Conservation (phyloP, 2,888 invertebrate species). For the Rhaphigaster nebulosa region DNA sequence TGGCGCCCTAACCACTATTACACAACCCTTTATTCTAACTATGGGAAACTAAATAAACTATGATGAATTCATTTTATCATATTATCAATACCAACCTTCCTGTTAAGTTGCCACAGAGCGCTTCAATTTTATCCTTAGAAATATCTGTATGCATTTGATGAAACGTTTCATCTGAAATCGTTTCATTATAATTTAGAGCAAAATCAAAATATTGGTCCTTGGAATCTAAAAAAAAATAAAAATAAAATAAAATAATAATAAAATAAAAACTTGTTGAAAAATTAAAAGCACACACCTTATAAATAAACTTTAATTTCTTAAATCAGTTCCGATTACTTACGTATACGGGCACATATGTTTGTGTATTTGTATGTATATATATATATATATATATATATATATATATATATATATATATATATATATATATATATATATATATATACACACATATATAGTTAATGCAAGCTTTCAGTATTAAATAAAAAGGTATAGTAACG, state of each 20-base stretch:
- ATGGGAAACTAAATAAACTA: not conserved
- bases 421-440: not conserved
- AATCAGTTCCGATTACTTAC: no score
- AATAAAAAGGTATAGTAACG: not conserved
- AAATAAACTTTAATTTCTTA: not conserved
- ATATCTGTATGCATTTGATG: constrained; percentile 70
- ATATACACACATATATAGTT: not conserved
- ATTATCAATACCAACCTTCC: constrained; percentile 68
- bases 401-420: not conserved
- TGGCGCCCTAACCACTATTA: no score
- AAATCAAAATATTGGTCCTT: not conserved
- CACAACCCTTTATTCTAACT: no score
- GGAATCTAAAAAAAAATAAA: constrained; percentile 25
- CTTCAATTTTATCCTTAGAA: constrained; percentile 70
- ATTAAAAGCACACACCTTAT: not conserved
- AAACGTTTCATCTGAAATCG: constrained; percentile 68
- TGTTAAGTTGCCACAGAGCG: constrained; percentile 73
- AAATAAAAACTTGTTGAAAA: not conserved
- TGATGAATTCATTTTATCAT: not conserved
- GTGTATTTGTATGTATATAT: no score
- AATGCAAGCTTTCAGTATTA: not conserved
- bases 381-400: no score
- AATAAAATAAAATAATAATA: not conserved
- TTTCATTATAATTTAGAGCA: not conserved
- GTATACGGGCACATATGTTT: no score